Percentiles rank a stretch among this genome's conserved stretches.
These are phyloP conservation scores for Corythaeola cristata DNA, from an alignment of 2,113 vertebrate species.

Conservation along the genomic window DNA sequence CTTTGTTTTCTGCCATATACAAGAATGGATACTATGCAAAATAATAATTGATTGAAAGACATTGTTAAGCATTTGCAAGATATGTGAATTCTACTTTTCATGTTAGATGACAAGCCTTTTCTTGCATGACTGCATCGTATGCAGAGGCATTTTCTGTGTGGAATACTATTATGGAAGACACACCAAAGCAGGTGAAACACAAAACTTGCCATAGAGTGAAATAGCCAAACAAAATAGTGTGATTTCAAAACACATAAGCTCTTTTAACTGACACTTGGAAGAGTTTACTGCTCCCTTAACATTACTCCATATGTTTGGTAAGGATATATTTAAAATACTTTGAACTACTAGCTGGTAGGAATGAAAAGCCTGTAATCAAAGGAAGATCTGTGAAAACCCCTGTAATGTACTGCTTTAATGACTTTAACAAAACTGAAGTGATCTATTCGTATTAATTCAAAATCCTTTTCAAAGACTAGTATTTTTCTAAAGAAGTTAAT, in stretches of 20 bases:
- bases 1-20: background rate
- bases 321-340: background rate
- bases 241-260: background rate
- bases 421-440: background rate
- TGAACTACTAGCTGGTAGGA: background rate
- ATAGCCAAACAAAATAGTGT: background rate
- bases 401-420: background rate
- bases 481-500: background rate
- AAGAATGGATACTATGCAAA: background rate
- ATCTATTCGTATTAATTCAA: background rate
- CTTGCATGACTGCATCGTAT: background rate
- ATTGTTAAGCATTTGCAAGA: background rate
- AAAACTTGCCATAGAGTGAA: background rate
- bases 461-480: background rate
- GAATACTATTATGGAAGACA: background rate
- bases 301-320: background rate
- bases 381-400: background rate
- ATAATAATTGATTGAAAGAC: background rate
- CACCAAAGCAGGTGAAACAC: background rate
- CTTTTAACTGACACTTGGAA: background rate
- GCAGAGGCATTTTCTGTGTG: background rate
- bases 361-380: background rate
- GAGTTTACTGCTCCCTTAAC: background rate
- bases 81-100: background rate
- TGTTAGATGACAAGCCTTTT: background rate